These are phyloP conservation scores for Tinea semifulvella DNA, from an alignment of 2,888 invertebrate genomes.

Conservation along the genomic window DNA sequence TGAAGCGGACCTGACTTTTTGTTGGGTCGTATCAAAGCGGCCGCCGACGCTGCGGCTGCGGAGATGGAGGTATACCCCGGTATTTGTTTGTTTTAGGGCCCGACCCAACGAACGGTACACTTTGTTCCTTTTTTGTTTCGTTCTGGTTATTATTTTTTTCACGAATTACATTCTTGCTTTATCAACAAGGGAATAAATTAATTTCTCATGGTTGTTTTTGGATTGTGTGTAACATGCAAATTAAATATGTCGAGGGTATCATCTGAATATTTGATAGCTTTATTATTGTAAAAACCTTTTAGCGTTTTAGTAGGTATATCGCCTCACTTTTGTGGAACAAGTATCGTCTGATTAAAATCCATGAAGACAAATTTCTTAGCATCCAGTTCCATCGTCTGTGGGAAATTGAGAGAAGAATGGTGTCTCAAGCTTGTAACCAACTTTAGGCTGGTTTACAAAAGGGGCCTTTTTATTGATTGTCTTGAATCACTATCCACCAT, in stretches of 20 bases:
- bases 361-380: no score
- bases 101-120: conserved; percentile 46
- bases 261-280: not conserved
- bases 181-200: conserved; percentile 28
- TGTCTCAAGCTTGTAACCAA: no score
- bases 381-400: no score
- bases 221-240: conserved; percentile 11
- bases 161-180: conserved; percentile 42
- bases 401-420: no score
- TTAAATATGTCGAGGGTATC: conserved; percentile 7
- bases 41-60: conserved; percentile 49
- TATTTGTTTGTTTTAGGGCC: conserved; percentile 64
- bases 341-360: no score
- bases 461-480: no score
- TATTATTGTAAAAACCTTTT: conserved; percentile 6
- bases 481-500: no score
- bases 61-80: conserved; percentile 40
- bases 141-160: conserved; percentile 52
- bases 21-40: conserved; percentile 52
- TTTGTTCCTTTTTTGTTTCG: conserved; percentile 46
- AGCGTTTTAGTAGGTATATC: not conserved
- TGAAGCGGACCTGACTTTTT: conserved; percentile 56
- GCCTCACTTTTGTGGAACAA: no score
- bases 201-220: conserved; percentile 10
- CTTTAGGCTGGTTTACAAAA: no score